Evolutionary conservation across 1,140 invertebrate species (phyloP), one percentile per base, ranked within the genome.

Genomic region (Scaptomyza hsui): DNA sequence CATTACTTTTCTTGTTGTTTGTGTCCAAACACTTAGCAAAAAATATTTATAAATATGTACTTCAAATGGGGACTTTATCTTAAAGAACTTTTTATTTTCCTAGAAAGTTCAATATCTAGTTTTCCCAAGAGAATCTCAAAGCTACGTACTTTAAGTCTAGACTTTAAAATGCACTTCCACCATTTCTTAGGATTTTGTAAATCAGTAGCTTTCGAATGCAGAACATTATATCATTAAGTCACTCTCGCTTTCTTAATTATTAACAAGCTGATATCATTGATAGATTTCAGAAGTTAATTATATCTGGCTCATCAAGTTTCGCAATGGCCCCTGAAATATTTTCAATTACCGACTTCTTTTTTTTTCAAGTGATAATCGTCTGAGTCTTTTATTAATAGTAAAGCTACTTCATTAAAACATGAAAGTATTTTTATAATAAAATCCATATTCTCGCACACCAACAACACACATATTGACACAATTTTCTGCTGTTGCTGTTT

Each of bases 401-500:
- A 21, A 21, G 35, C 2, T 18, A 26, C 52, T 26, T 55, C 21
- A 55, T 55, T 55, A 55, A 26, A 42, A 42, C 10, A 21, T n/a
- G 3, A 42, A 55, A 29, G 9, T 7, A 55, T 55, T 52, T 52
- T 18, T 39, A 18, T 39, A 18, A 37, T 32, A 16, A 6, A 32
- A 51, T 2, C 7, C 26, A 29, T 51, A 32, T 55, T 19, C 37
- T 21, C 16, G 29, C 42, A 37, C 12, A 6, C 26, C 7, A 2
- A 29, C 26, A 29, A 29, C 4, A 24, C 24, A n/a, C 42, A 32
- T 62, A 56, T 61, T 47, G 65, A 13, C 51, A 37, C 48, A 44
- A 37, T 42, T 72, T 65, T 16, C 35, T 16, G 18, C 32, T 41
- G 55, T 29, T 44, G 48, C 35, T 47, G 49, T 45, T 67, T 67